These are phyloP conservation scores for Sylvietta virens DNA, from an alignment of 2,113 vertebrate genomes.

Conservation along the genomic window DNA sequence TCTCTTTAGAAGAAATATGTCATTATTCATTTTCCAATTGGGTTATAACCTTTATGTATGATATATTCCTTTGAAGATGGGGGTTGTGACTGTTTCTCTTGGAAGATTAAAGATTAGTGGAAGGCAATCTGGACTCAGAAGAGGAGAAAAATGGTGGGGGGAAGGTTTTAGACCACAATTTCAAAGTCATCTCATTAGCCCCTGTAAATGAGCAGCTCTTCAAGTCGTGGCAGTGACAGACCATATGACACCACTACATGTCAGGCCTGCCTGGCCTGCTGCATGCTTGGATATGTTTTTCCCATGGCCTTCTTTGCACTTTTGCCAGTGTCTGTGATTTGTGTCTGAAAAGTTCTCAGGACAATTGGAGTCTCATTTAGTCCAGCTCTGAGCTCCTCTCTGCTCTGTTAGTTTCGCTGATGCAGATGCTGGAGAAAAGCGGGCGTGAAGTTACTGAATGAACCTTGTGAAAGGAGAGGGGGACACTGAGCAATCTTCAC, in stretches of 20 bases:
- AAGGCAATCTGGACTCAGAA: neutral
- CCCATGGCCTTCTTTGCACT: neutral
- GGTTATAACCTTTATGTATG: neutral
- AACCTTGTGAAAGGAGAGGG: neutral
- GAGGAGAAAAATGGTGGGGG: neutral
- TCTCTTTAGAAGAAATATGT: neutral
- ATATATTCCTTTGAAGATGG: neutral
- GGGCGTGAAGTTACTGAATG: neutral
- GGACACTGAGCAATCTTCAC: neutral
- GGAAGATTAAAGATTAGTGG: slow-evolving; percentile 9
- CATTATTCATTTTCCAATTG: neutral
- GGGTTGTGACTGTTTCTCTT: slow-evolving; percentile 18
- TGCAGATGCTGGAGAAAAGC: neutral
- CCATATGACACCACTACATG: neutral
- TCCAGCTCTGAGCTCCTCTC: neutral
- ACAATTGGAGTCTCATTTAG: neutral
- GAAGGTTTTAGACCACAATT: neutral
- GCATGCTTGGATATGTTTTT: neutral
- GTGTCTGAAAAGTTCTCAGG: neutral
- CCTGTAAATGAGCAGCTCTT: neutral
- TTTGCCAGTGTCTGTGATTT: neutral
- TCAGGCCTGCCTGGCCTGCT: neutral
- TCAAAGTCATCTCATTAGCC: neutral
- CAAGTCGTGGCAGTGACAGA: neutral
- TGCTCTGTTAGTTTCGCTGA: neutral